phyloP scores from a whole-genome alignment of 2,888 invertebrate genomes.

The Plebejus melissa region DNA sequence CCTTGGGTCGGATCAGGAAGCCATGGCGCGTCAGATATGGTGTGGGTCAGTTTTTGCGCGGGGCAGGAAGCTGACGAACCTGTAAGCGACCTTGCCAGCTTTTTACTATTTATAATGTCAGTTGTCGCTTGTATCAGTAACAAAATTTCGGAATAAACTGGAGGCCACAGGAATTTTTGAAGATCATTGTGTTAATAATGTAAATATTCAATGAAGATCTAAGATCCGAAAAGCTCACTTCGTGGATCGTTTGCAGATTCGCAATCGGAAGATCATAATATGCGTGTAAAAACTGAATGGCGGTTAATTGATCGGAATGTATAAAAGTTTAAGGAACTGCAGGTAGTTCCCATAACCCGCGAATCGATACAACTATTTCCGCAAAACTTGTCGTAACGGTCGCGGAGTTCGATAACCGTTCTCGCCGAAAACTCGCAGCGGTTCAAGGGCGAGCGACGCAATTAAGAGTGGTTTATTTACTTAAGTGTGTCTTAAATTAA shows the following conservation, averaged over 20 bases:
- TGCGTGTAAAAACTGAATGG: slow-evolving; percentile 6
- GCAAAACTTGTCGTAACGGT: slow-evolving; percentile 21
- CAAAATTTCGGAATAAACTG: background rate
- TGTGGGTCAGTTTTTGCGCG: slow-evolving; percentile 10
- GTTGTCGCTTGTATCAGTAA: background rate
- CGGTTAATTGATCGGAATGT: background rate
- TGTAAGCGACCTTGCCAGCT: slow-evolving; percentile 25
- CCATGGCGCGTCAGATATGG: slow-evolving; percentile 16
- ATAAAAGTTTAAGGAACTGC: slow-evolving; percentile 11
- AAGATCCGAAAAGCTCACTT: background rate
- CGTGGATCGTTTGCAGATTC: background rate
- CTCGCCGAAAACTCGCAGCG: slow-evolving; percentile 34
- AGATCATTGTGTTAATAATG: background rate
- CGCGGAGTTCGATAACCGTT: slow-evolving; percentile 36
- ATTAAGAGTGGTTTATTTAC: slow-evolving; percentile 17
- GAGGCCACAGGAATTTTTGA: background rate
- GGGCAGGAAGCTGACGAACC: slow-evolving; percentile 6
- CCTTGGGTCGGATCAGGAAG: slow-evolving; percentile 22
- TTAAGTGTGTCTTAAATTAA: background rate
- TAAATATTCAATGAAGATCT: background rate
- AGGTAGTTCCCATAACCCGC: slow-evolving; percentile 13
- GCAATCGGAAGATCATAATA: slow-evolving; percentile 11
- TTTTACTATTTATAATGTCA: background rate
- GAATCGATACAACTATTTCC: slow-evolving; percentile 10
- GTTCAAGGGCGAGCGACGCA: slow-evolving; percentile 36